A percentile compares a stretch with the other conserved stretches of the same genome.
These are phyloP conservation scores for Pterocles burchelli DNA, from an alignment of 2,113 vertebrate species.

Conservation along the genomic window DNA sequence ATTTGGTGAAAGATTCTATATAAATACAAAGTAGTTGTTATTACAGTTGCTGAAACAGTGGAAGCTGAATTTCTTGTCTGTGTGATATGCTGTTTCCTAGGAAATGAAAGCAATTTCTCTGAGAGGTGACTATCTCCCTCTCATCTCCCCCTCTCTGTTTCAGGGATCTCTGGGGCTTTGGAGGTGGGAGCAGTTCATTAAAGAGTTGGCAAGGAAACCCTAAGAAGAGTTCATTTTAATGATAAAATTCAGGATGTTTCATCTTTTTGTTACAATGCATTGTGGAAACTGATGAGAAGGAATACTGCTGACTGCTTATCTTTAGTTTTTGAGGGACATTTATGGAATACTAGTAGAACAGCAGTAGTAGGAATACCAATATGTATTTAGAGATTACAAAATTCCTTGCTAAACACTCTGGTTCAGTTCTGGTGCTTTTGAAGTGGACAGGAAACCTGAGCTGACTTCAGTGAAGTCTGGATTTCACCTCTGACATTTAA, in stretches of 20 bases:
- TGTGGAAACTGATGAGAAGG: neutral
- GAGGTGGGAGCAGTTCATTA: fast-evolving
- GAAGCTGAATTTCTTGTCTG: neutral
- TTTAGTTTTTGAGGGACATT: neutral
- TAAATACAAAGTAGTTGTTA: neutral
- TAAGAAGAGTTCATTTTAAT: neutral
- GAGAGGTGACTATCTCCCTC: neutral
- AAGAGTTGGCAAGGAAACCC: neutral
- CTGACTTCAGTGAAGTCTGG: neutral
- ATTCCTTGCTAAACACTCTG: neutral
- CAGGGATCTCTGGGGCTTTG: neutral
- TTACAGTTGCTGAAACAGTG: neutral
- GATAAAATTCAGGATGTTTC: neutral
- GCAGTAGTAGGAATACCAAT: neutral
- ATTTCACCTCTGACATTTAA: conserved; percentile 47
- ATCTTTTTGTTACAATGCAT: neutral
- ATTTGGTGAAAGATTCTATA: neutral
- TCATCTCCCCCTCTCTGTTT: neutral
- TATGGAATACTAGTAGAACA: neutral
- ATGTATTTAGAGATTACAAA: neutral
- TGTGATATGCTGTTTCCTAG: neutral
- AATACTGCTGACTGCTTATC: neutral
- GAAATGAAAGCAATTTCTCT: neutral
- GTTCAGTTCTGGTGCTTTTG: neutral
- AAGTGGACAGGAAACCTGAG: neutral